Conservation (phyloP, 2,888 invertebrate species). For the Drosophila mayaguana region DNA sequence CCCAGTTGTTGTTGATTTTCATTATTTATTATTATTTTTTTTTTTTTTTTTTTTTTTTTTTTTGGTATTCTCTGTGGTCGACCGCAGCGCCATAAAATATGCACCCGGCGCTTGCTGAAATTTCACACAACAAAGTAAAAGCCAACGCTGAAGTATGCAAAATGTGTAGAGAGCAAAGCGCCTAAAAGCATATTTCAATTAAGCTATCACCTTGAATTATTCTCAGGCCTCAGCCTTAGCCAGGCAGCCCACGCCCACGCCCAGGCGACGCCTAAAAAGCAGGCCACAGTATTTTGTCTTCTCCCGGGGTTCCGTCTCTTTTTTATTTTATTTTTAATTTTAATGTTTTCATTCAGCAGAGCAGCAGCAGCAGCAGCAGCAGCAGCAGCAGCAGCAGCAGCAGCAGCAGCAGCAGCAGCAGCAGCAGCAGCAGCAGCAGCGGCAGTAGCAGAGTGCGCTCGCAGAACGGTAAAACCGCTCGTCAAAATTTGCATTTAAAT, state of each 20-base stretch:
- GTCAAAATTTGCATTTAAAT: conserved; percentile 84
- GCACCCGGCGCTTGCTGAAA: conserved; percentile 57
- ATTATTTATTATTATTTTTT: conserved; percentile 2
- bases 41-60: background rate
- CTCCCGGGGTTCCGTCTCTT: conserved; percentile 2
- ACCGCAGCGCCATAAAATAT: conserved; percentile 73
- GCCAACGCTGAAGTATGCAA: conserved; percentile 57
- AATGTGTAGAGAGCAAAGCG: conserved; percentile 66
- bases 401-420: conserved; percentile 21
- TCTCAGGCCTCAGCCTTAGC: conserved; percentile 63
- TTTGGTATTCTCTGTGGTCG: conserved; percentile 54
- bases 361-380: conserved; percentile 5
- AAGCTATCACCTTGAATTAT: conserved; percentile 84
- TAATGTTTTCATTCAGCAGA: conserved; percentile 76
- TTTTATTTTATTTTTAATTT: conserved; percentile 68
- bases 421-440: conserved; percentile 8
- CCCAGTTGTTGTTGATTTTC: conserved; percentile 37
- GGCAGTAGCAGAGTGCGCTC: conserved; percentile 31
- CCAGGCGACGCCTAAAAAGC: conserved; percentile 57
- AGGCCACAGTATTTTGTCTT: conserved; percentile 43
- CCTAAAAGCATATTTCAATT: conserved; percentile 84
- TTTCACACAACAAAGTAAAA: conserved; percentile 69
- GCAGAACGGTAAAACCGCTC: conserved; percentile 76
- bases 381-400: conserved; percentile 7
- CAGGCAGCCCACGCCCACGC: background rate